Evolutionary conservation across 2,888 invertebrate species (phyloP).

Genomic region (Acanthoscelides obtectus): DNA sequence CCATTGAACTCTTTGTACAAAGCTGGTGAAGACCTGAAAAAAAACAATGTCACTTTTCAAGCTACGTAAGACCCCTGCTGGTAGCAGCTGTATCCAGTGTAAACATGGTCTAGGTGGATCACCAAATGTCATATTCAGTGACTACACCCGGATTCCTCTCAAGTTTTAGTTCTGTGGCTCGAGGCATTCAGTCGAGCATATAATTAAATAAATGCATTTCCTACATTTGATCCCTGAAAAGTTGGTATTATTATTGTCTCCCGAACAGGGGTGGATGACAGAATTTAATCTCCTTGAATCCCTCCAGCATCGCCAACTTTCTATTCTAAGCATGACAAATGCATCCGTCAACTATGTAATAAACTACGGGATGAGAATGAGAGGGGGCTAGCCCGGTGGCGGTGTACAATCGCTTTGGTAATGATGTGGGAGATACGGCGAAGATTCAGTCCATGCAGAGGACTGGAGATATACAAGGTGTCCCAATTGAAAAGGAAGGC

Average conservation of each 20-base stretch:
- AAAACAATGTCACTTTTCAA: too few species aligned
- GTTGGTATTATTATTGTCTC: constrained; percentile 10
- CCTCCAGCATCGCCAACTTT: constrained; percentile 27
- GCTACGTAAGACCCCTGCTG: too few species aligned
- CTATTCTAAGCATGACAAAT: constrained; percentile 34
- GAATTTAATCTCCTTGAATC: constrained; percentile 22
- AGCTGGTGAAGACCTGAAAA: too few species aligned
- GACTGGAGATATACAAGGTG: not conserved
- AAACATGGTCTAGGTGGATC: too few species aligned
- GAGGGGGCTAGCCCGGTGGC: not conserved
- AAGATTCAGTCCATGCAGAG: not conserved
- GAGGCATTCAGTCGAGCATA: constrained; percentile 18
- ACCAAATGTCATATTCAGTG: too few species aligned
- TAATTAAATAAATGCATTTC: constrained; percentile 26
- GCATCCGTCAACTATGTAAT: constrained; percentile 33
- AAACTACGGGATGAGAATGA: not conserved
- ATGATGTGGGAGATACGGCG: not conserved
- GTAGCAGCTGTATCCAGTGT: too few species aligned
- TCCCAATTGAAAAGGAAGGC: too few species aligned
- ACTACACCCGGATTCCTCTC: too few species aligned
- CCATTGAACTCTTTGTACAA: too few species aligned
- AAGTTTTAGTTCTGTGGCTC: too few species aligned
- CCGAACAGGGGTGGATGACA: constrained; percentile 9
- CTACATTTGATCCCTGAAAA: constrained; percentile 18
- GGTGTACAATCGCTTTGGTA: not conserved